Base-by-base conservation (phyloP, 2,888 invertebrate species). In the Theretra japonica region DNA sequence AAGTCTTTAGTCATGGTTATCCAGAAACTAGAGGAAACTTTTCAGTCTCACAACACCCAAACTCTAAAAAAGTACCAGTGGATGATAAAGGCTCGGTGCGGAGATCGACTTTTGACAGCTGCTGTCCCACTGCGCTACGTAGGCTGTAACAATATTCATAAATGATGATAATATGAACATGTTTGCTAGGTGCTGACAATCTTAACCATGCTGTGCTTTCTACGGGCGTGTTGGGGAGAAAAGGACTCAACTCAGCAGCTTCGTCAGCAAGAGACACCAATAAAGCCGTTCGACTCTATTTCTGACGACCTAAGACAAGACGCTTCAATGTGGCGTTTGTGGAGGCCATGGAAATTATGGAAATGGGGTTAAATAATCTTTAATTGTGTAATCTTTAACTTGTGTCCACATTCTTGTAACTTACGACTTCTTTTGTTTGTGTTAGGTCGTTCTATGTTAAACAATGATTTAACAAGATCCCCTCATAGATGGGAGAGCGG, bases 401-500 rank as follows among this genome's bases (percentile, higher is more conserved):
- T 70, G 58, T 56, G 17, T 30, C n/a, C 19, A 25, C 17, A 33
- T 48, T 19, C 68, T 56, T 73, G 60, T 71, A 70, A 74, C 73
- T 76, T 53, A 71, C 56, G 48, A 70, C 73, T 77, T 77, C 70
- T 81, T 73, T 78, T 83, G 77, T 80, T 79, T 76, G 79, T 72
- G 73, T 28, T 85, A 89, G 89, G 89, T 87, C 84, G 81, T 74
- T 81, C 85, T 80, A 77, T 87, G 81, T 82, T 90, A 81, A 85
- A 86, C 80, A 84, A 85, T 75, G 86, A 83, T 79, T 84, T 88
- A 82, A 82, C 85, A 82, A 85, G 81, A 79, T 86, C 85, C 81
- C 78, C 82, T 76, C 80, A 83, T 73, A 77, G 77, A 71, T 81
- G 82, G 80, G 87, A 88, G 83, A 88, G 82, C 79, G 83, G 81